Evolutionary conservation across 2,797 vertebrate genomes (phyloP), one percentile per base, ranked within the genome.

Genomic region (Ctenosaura bakeri): DNA sequence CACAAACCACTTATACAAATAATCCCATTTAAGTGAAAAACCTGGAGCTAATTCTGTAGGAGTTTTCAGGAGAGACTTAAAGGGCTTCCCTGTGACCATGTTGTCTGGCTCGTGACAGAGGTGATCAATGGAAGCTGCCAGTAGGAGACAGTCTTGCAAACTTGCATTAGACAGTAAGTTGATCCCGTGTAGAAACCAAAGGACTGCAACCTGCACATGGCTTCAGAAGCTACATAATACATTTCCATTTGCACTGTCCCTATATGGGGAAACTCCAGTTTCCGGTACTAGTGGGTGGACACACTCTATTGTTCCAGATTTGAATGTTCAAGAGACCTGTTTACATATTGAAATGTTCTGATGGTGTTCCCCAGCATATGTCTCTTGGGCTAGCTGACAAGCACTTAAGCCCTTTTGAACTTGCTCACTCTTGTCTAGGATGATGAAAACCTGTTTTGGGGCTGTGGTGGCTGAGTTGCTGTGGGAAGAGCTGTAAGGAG

Each of bases 301-400:
- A 38, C 8, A 8, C 29, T 29, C 22, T 64, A 88, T 73, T 73
- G 50, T 79, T 66, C 42, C 42, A 66, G 42, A 32, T 52, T 46
- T 26, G 20, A 78, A 66, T 83, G 69, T 26, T 1, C 22, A 76
- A 86, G 29, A 77, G 74, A 4, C 13, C 18, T 6, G 3, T 66
- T 50, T 78, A 56, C 59, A 87, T 87, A n/a, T 46, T 87, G 56
- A 50, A 87, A 87, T 62, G 20, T 18, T 20, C 59, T 78, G 8
- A 78, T 64, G 4, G 18, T 46, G 5, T 14, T 79, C 42, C 18
- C 29, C 59, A 79, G 29, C 56, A 10, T 87, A n/a, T 59, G 20
- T 35, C 9, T 62, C 20, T 77, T 59, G 74, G 18, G n/a, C 32
- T 78, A 78, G 54, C 9, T 46, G 74, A 22, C 16, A 42, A 76